These are phyloP conservation scores for Nematolebias whitei DNA, from an alignment of 2,113 vertebrate species.

Conservation along the genomic window DNA sequence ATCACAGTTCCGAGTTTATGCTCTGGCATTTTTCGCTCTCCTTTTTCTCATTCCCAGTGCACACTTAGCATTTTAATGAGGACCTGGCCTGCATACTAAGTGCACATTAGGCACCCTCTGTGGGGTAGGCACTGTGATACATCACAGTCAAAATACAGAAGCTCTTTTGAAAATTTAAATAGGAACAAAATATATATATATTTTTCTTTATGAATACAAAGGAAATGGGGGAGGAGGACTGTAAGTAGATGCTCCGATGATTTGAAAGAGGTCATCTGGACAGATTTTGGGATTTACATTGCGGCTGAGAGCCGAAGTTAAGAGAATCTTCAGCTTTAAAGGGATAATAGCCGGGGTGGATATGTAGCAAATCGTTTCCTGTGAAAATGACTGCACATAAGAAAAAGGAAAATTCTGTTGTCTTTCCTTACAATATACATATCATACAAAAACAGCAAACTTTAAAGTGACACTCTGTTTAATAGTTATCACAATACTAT, in stretches of 20 bases:
- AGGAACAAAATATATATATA: constrained; percentile 65
- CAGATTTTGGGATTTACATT: constrained; percentile 24
- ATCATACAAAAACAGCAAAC: too few species aligned
- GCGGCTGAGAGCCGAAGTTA: background rate
- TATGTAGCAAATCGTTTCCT: constrained; percentile 49
- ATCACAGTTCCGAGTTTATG: constrained; percentile 73
- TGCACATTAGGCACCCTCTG: constrained; percentile 72
- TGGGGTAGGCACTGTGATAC: constrained; percentile 53
- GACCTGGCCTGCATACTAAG: constrained; percentile 68
- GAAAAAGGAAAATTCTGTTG: background rate
- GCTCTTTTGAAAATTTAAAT: constrained; percentile 73
- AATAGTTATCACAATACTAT: too few species aligned
- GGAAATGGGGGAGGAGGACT: background rate
- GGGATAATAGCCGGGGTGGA: constrained; percentile 30
- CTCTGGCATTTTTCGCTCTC: constrained; percentile 21
- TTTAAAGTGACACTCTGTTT: too few species aligned
- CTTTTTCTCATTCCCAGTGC: constrained; percentile 59
- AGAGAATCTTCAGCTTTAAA: constrained; percentile 25
- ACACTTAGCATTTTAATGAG: constrained; percentile 78
- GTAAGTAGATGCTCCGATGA: constrained; percentile 41
- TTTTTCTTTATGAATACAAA: constrained; percentile 32
- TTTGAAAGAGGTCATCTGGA: constrained; percentile 48
- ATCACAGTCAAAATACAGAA: constrained; percentile 68
- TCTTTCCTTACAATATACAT: too few species aligned
- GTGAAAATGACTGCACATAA: constrained; percentile 27